Evolutionary conservation across 2,113 vertebrate species (phyloP), one percentile per base, ranked within the genome.

Genomic region (Salvelinus alpinus): DNA sequence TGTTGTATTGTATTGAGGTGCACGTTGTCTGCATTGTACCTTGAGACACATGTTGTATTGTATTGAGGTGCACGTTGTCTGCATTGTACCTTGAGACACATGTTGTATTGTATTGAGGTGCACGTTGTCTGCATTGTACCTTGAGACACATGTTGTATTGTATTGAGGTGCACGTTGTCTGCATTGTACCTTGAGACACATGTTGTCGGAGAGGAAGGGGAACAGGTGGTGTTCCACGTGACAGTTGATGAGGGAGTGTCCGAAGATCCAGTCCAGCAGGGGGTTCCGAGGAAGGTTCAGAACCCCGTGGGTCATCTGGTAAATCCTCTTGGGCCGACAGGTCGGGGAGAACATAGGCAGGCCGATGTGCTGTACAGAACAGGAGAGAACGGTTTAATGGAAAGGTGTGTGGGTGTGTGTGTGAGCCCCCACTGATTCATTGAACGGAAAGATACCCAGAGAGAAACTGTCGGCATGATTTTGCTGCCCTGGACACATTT

Each of bases 221-320:
- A 98, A 99, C 79, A 99, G 94, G 71, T 98, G 97, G 9, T 98
- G 97, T 83, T 99, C 97, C 86, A 98, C 94, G 0, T 99, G 97
- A 85, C 97, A 99, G 93, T 90, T 99, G 92, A 99, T 95, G 80
- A 98, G 88, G 0, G 96, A 97, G 90, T 99, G 97, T 66, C 96
- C 96, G 0, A 98, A 99, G 0, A 82, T 88, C 96, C 94, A 96
- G 92, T 98, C 97, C 6, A 99, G 91, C 80, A 98, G 65, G 0
- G 78, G 77, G 9, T 96, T 95, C 14, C 95, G 92, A 0, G 95
- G 94, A 83, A 98, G 92, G 90, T 98, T 98, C 48, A 98, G 93
- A 60, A 98, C 96, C 0, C 95, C 95, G 70, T 94, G 91, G 62
- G 91, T 96, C 96, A 98, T 97, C 88, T 96, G 96, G 80, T 94